Evolutionary conservation across 2,113 vertebrate species (phyloP).

Genomic region (Tapirus terrestris): DNA sequence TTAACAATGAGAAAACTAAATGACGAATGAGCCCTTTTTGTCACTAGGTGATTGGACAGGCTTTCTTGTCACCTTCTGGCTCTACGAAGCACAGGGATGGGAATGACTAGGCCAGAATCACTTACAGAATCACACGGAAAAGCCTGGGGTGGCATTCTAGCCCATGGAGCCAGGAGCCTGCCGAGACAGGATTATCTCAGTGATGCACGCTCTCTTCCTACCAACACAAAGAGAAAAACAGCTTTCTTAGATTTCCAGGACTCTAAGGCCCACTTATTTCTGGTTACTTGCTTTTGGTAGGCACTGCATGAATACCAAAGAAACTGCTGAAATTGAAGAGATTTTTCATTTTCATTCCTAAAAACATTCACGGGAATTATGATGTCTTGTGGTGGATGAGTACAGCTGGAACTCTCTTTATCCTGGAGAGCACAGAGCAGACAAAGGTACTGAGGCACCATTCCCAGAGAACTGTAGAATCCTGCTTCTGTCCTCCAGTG

Average conservation of each 20-base stretch:
- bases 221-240: background rate
- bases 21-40: background rate
- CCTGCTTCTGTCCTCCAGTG: background rate
- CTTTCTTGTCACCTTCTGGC: background rate
- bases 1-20: background rate
- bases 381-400: background rate
- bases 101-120: background rate
- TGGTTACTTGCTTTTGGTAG: background rate
- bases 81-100: background rate
- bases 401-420: background rate
- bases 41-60: background rate
- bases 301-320: background rate
- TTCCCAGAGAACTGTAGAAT: background rate
- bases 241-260: background rate
- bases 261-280: background rate
- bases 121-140: background rate
- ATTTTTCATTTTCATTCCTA: background rate
- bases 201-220: background rate
- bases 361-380: background rate
- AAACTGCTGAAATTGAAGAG: background rate
- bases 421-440: background rate
- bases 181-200: background rate
- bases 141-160: background rate
- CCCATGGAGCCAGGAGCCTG: accelerated
- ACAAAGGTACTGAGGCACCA: background rate